Conservation (phyloP, 2,113 vertebrate genomes). For the Caranx melampygus region DNA sequence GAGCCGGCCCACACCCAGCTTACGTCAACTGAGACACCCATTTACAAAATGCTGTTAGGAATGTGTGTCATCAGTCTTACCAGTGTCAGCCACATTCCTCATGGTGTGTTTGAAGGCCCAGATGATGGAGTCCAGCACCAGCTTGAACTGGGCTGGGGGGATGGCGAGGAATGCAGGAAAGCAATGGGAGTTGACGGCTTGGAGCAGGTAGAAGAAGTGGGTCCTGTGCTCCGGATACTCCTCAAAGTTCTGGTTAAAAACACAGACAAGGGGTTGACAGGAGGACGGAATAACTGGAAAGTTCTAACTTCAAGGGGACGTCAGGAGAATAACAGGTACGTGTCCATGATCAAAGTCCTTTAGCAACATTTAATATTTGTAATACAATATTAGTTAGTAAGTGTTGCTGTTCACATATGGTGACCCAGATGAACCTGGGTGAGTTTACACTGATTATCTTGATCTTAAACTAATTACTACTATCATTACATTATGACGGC, state of each 20-base stretch:
- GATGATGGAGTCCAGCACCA: slow-evolving; percentile 99
- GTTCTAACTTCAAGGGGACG: too few species aligned
- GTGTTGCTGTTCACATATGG: too few species aligned
- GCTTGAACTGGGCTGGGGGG: slow-evolving; percentile 98
- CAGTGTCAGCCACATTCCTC: slow-evolving; percentile 99
- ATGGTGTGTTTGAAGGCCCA: slow-evolving; percentile 99
- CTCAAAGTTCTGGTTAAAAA: slow-evolving; percentile 91
- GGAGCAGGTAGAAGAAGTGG: slow-evolving; percentile 98
- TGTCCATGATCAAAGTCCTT: too few species aligned
- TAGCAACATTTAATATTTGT: too few species aligned
- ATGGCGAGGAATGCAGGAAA: slow-evolving; percentile 99
- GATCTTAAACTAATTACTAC: too few species aligned
- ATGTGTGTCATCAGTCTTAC: slow-evolving; percentile 76
- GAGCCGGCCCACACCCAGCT: neutral
- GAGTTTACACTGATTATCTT: too few species aligned
- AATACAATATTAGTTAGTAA: too few species aligned
- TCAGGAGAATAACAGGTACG: too few species aligned
- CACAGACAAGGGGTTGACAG: neutral
- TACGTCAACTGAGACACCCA: neutral
- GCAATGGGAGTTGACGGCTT: slow-evolving; percentile 99
- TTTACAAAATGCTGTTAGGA: neutral
- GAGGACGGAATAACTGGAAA: too few species aligned
- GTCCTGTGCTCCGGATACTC: slow-evolving; percentile 98
- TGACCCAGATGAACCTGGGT: too few species aligned
- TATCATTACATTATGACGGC: too few species aligned